Percentiles rank a stretch among this genome's conserved stretches.
Evolutionary conservation across 2,888 invertebrate genomes (phyloP).

Genomic region (Ramazzottius varieornatus): DNA sequence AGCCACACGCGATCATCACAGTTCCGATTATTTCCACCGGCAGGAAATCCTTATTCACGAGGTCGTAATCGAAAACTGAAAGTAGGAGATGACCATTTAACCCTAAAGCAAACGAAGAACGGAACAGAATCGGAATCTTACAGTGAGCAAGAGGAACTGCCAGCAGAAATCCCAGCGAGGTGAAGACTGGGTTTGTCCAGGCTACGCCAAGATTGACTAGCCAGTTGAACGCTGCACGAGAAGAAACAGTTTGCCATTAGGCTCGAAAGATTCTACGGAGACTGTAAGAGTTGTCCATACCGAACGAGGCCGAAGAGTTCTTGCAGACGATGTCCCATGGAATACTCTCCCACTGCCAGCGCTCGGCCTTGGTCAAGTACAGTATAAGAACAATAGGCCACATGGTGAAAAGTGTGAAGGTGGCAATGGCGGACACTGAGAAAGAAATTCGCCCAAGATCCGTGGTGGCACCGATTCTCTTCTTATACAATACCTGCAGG

Average conservation of each 20-base stretch:
- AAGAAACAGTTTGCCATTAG: background rate
- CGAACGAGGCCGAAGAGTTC: background rate
- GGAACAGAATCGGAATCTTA: too few relatives aligned
- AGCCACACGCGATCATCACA: background rate
- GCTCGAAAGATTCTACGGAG: background rate
- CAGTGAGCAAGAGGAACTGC: background rate
- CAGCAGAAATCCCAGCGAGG: background rate
- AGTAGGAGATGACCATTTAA: too few relatives aligned
- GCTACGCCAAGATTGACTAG: background rate
- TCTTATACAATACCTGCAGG: background rate
- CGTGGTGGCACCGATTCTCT: background rate
- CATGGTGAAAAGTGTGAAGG: slow-evolving; percentile 1
- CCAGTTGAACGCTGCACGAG: background rate
- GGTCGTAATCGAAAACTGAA: background rate
- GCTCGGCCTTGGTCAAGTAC: background rate
- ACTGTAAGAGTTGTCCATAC: background rate
- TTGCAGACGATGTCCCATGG: slow-evolving; percentile 4
- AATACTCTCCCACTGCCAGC: slow-evolving; percentile 1
- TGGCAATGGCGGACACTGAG: background rate
- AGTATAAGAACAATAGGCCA: background rate
- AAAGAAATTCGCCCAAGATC: background rate
- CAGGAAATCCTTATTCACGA: background rate
- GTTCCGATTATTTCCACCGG: background rate
- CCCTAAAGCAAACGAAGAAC: too few relatives aligned
- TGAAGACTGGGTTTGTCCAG: background rate